Evolutionary conservation across 2,888 invertebrate genomes (phyloP), one percentile per base, ranked within the genome.

Genomic region (Nezara viridula): DNA sequence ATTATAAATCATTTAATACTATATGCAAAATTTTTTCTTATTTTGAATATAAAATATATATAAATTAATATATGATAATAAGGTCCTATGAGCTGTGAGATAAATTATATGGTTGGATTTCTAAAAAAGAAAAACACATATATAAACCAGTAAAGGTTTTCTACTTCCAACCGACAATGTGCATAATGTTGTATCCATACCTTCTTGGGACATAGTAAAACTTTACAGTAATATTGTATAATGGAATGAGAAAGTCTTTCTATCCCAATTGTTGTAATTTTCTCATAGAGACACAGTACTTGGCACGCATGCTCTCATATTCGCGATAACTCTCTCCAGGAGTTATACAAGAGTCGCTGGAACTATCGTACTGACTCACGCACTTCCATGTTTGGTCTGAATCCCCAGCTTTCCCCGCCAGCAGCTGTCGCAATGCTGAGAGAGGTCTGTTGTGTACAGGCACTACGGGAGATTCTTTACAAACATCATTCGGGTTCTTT

Each of bases 301-400:
- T 60, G 60, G 60, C 60, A 14, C 27, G 60, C 27, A 27, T 19
- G 16, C 27, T 16, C 27, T 32, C 60, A 60, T 60, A 60, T 60
- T 37, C 66, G 37, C 66, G 7, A 21, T 37, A 73, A 24, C 66
- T 73, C 66, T 73, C 66, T 73, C 66, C 37, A 37, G 7, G 6
- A 19, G 37, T 73, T 73, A 73, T 37, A 73, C 66, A 73, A 73
- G 66, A 73, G 60, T 4, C 24, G 19, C 32, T 37, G 7, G 19
- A 19, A 16, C 10, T 37, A 73, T 37, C 66, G 7, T 37, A 19
- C 66, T 73, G 66, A 73, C 66, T 73, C 66, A 73, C 66, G 66
- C 66, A 73, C 32, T 73, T 73, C 66, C 66, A 73, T 73, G 66
- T 73, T 73, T 73, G 66, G 66, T 73, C 37, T 21, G 66, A 37